Base-by-base conservation (phyloP, 2,888 invertebrate species). In the Stegophylla sp. region DNA sequence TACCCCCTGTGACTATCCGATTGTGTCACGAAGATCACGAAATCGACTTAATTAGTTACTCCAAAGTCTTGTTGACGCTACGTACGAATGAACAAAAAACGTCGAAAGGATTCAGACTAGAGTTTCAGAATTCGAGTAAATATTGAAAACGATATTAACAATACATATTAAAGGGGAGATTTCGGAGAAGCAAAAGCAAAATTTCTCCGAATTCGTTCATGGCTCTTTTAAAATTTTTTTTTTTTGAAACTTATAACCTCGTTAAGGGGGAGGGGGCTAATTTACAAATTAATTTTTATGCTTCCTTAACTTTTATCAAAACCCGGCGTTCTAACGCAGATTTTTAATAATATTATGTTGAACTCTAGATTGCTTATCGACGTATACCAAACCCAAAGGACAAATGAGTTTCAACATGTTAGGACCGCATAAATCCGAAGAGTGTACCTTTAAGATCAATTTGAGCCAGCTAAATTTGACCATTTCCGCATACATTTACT, bases 21-120 rank as follows among this genome's bases (percentile, higher is more conserved):
- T 0, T 79, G 9, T 79, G 77, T 17, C 77, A 79, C 9, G 23
- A 69, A 34, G 34, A 71, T 17, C 77, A 79, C 13, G 15, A 26
- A 20, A n/a, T 61, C 23, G 48, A 79, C 48, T 34, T 48, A 10
- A 17, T 13, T 0, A 17, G 7, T 12, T 17, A 67, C 1, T 10
- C 13, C 1, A 1, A 3, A 0, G 9, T 64, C 41, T 23, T 0
- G 5, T 41, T 79, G 48, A 71, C 20, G 15, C 17, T 79, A 34
- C 59, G 4, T 48, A 69, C 34, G 4, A 48, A 28, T 26, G 20
- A 12, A 0, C 28, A 51, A 51, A 48, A 61, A 34, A 34, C 28
- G 12, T 61, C 61, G 1, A 79, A 69, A 48, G 48, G 69, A 13
- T 79, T 79, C 48, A 43, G 17, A 34, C 23, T 79, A 17, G 69